These are phyloP conservation scores for Eciton burchellii DNA, from an alignment of 1,140 invertebrate genomes.

Conservation along the genomic window DNA sequence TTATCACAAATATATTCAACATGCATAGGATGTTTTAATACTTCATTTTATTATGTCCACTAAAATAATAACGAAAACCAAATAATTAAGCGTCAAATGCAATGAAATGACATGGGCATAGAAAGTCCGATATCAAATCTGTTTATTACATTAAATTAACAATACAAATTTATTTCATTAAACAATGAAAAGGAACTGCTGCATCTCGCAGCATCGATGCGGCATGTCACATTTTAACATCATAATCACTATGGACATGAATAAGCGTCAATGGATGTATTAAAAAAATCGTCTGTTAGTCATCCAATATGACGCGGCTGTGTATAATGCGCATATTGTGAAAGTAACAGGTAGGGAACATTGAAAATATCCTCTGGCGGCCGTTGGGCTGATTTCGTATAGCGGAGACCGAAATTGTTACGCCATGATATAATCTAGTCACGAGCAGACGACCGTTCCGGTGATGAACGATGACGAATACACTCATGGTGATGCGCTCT, in stretches of 20 bases:
- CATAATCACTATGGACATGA: not conserved
- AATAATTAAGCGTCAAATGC: not conserved
- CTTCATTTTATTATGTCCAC: not conserved
- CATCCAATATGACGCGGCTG: not conserved
- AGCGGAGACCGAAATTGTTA: conserved; percentile 40
- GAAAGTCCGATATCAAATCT: not conserved
- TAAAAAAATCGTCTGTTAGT: conserved; percentile 6
- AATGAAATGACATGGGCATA: not conserved
- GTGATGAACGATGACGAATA: conserved; percentile 42
- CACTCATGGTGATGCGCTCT: not conserved
- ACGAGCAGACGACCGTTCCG: conserved; percentile 32
- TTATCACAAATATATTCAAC: not conserved
- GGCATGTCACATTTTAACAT: not conserved
- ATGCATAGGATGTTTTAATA: not conserved
- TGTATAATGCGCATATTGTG: not conserved
- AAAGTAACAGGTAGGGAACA: not conserved
- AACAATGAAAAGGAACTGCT: too few relatives aligned
- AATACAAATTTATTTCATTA: not conserved
- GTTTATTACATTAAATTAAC: conserved; percentile 12
- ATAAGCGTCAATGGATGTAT: not conserved
- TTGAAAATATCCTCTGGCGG: not conserved
- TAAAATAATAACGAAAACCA: not conserved
- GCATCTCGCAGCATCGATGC: too few relatives aligned
- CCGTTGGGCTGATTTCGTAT: conserved; percentile 18
- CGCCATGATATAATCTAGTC: conserved; percentile 38